phyloP scores from a whole-genome alignment of 2,797 vertebrate species.

The Clarias pachynema region DNA sequence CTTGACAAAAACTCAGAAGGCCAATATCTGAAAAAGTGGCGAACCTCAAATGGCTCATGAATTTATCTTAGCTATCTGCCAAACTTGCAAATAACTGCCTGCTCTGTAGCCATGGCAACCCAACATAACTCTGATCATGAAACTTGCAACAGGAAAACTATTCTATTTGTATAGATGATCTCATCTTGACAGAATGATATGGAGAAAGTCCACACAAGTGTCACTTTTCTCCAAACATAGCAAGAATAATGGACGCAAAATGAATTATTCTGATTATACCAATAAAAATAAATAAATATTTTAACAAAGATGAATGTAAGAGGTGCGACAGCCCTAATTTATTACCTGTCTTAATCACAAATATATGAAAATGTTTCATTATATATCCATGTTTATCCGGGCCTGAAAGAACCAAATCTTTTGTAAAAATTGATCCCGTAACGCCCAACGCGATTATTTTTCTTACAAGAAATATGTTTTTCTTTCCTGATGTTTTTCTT shows the following conservation, averaged over 20 bases:
- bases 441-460: not conserved
- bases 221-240: not conserved
- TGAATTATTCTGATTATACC: not conserved
- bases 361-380: not conserved
- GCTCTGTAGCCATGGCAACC: constrained; percentile 43
- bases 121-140: constrained; percentile 27
- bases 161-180: constrained; percentile 26
- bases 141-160: constrained; percentile 29
- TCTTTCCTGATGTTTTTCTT: not conserved
- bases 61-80: constrained; percentile 33
- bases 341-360: not conserved
- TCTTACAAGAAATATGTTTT: not conserved
- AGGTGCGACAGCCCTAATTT: not conserved
- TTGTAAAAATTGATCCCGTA: not conserved
- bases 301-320: not conserved
- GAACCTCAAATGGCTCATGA: constrained; percentile 26
- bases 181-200: constrained; percentile 21
- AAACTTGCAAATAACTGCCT: constrained; percentile 41
- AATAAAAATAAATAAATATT: constrained; percentile 5
- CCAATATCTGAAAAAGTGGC: constrained; percentile 27
- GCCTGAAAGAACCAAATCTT: not conserved
- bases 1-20: constrained; percentile 18
- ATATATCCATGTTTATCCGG: not conserved
- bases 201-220: not conserved
- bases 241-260: not conserved